Base-by-base conservation (phyloP, 2,888 invertebrate species). In the Isotomurus palustris region DNA sequence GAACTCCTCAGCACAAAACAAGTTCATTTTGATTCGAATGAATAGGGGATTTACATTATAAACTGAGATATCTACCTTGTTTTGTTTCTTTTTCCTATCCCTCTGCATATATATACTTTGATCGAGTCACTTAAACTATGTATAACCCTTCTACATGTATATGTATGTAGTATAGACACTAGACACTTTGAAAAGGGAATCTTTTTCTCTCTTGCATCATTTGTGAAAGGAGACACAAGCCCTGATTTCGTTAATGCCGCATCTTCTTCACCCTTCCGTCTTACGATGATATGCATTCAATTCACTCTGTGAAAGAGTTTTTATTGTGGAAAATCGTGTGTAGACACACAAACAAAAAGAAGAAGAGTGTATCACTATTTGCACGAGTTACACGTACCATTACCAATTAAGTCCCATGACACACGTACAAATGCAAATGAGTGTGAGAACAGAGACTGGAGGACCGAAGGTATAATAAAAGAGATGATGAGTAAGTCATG, bases 31-130 rank as follows among this genome's bases (percentile, higher is more conserved):
- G 25, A 50, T 22, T 50, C 6, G 22, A 49, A 49, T 49, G 50
- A 50, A 50, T 50, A 50, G 50, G 50, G 40, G 50, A 50, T 50
- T 50, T 50, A 50, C 25, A n/a, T 43, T 17, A 40, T 40, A 40
- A 40, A 17, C n/a, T 5, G 40, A 40, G 40, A 40, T n/a, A 5
- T 38, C 38, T 43, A 43, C 43, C 43, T 38, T 38, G 38, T 49
- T 29, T 49, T 32, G 35, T 49, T n/a, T n/a, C n/a, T n/a, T n/a
- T n/a, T n/a, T n/a, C n/a, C n/a, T n/a, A n/a, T n/a, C n/a, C n/a
- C n/a, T n/a, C n/a, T n/a, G n/a, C n/a, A n/a, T n/a, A n/a, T n/a
- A n/a, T n/a, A n/a, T n/a, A n/a, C n/a, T n/a, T n/a, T n/a, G n/a
- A n/a, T n/a, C n/a, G n/a, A n/a, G n/a, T n/a, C n/a, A n/a, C n/a